A percentile compares a stretch with the other conserved stretches of the same genome.
Evolutionary conservation across 2,888 invertebrate species (phyloP).

Genomic region (Acrobasis consociella): DNA sequence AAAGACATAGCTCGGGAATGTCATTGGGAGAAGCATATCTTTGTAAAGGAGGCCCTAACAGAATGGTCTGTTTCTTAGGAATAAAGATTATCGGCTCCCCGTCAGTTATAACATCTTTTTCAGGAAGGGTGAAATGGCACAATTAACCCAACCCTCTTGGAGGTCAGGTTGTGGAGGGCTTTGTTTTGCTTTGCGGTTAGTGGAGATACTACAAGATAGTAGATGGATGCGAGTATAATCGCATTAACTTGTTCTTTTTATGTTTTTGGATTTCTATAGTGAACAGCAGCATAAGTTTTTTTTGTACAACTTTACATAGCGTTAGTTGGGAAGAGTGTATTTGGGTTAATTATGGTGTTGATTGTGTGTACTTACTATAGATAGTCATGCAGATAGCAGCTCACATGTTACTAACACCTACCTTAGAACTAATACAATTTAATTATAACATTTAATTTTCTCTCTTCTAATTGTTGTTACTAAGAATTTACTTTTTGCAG

Average conservation of each 20-base stretch:
- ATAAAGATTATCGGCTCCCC: conserved; percentile 31
- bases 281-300: too few species aligned
- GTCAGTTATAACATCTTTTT: conserved; percentile 21
- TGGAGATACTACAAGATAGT: conserved; percentile 19
- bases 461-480: too few species aligned
- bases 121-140: conserved; percentile 9
- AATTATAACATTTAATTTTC: too few species aligned
- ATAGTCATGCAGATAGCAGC: too few species aligned
- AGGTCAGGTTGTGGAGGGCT: background rate
- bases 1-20: conserved; percentile 34
- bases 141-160: conserved; percentile 18
- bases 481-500: too few species aligned
- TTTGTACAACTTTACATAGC: too few species aligned
- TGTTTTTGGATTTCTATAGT: background rate
- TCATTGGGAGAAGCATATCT: conserved; percentile 39
- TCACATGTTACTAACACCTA: too few species aligned
- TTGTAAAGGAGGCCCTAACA: conserved; percentile 31
- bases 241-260: background rate
- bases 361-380: too few species aligned
- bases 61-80: conserved; percentile 33
- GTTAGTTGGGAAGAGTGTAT: too few species aligned
- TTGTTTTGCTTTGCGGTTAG: conserved; percentile 11
- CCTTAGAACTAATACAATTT: too few species aligned
- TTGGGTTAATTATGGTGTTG: too few species aligned
- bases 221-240: background rate